Evolutionary conservation across 1,140 invertebrate species (phyloP), one percentile per base, ranked within the genome.

Genomic region (Sycobia sp.): DNA sequence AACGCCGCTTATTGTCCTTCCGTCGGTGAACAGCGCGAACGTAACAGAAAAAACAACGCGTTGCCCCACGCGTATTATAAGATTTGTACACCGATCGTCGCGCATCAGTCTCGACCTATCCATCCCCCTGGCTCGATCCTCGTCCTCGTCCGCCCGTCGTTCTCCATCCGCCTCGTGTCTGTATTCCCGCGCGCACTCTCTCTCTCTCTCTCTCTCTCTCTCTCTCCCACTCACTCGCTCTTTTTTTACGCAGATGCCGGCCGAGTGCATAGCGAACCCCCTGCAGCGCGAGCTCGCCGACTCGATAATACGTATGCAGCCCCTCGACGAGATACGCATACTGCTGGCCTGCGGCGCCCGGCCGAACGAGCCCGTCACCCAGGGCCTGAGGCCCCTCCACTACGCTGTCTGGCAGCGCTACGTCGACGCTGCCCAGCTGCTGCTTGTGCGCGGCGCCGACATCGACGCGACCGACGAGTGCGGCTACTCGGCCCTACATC

Each of bases 341-440:
- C 82, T 94, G 1, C 76, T 94, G 41, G 91, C 92, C 4, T 92
- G 90, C 76, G 93, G 93, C 22, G 92, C 93, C 14, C 93, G 93
- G 79, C 87, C 89, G 5, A 90, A 90, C 70, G 89, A 90, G 68
- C 85, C 88, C 14, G 89, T 90, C 14, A 90, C 89, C 4, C 88
- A 92, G 78, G 94, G 93, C 8, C 81, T 96, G 25, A 86, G 89
- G 47, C 93, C 94, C 0, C 79, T 97, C n/a, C 94, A 96, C 76
- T 97, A 96, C 76, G 94, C 94, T 0, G 91, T 94, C 46, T 96
- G 93, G 88, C 90, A 93, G 72, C 82, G 87, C 13, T 90, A 96
- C 77, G 83, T 87, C 32, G 92, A 94, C 71, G 93, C 92, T 0
- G 90, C 91, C 0, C 86, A 89, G 41, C 78, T 93, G 36, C 80